These are phyloP conservation scores for Zaprionus kolodkinae DNA, from an alignment of 1,140 invertebrate genomes.

Conservation along the genomic window DNA sequence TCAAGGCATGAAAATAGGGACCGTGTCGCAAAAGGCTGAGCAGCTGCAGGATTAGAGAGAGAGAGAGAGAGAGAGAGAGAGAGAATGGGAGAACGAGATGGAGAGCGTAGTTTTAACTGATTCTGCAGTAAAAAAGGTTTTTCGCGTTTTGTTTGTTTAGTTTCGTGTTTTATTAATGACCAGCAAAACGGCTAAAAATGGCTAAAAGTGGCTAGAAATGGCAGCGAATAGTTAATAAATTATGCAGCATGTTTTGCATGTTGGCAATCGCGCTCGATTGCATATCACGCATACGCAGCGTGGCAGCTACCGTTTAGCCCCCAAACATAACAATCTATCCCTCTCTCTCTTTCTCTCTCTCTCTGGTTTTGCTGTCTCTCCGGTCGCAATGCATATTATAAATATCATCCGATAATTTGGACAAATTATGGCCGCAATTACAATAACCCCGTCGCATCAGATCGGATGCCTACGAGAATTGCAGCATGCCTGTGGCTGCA, in stretches of 20 bases:
- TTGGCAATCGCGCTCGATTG: constrained; percentile 14
- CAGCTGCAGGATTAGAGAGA: constrained; percentile 24
- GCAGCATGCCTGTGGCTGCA: neutral
- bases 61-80: neutral
- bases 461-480: neutral
- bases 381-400: constrained; percentile 63
- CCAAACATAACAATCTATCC: neutral
- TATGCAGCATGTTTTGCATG: constrained; percentile 32
- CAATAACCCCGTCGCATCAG: constrained; percentile 27
- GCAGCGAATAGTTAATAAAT: constrained; percentile 64
- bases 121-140: constrained; percentile 16
- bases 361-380: constrained; percentile 8
- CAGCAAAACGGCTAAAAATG: constrained; percentile 33
- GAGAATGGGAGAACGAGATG: neutral
- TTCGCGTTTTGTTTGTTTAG: constrained; percentile 15
- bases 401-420: constrained; percentile 72
- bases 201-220: constrained; percentile 48
- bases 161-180: constrained; percentile 64
- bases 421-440: constrained; percentile 78
- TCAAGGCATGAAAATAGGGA: constrained; percentile 24
- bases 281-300: constrained; percentile 69
- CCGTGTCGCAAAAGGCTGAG: constrained; percentile 35
- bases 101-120: constrained; percentile 16
- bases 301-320: constrained; percentile 28
- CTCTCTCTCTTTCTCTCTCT: neutral